These are phyloP conservation scores for Boulengerochromis microlepis DNA, from an alignment of 2,113 vertebrate genomes.

Conservation along the genomic window DNA sequence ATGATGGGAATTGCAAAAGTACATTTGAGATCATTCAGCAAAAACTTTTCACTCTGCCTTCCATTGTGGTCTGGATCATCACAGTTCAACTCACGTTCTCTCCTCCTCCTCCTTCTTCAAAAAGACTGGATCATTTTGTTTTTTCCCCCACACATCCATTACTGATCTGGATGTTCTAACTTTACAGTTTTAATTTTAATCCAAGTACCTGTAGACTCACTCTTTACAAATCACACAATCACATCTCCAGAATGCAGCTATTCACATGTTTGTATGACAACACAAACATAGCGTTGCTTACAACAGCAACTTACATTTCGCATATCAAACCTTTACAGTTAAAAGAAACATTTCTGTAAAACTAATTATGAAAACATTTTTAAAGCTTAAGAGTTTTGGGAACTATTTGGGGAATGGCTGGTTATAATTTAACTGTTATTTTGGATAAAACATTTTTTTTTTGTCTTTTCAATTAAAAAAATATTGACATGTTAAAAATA, in stretches of 20 bases:
- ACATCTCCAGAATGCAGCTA: neutral
- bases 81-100: neutral
- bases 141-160: neutral
- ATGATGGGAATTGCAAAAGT: neutral
- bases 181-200: neutral
- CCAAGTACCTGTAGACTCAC: neutral
- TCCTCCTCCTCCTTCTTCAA: neutral
- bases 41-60: neutral
- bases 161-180: neutral
- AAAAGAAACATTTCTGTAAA: neutral
- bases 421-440: neutral
- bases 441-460: neutral
- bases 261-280: neutral
- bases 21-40: neutral
- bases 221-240: neutral
- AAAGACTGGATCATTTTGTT: neutral
- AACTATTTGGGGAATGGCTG: neutral
- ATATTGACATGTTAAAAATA: neutral
- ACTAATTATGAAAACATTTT: neutral
- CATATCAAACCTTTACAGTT: neutral
- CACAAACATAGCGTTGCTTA: constrained; percentile 23
- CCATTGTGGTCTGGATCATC: neutral
- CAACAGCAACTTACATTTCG: constrained; percentile 35
- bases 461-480: neutral
- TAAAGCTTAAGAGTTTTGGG: neutral